Percentiles rank a stretch among this genome's conserved stretches.
phyloP scores from a whole-genome alignment of 2,113 vertebrate genomes.

The Elaphurus davidianus region DNA sequence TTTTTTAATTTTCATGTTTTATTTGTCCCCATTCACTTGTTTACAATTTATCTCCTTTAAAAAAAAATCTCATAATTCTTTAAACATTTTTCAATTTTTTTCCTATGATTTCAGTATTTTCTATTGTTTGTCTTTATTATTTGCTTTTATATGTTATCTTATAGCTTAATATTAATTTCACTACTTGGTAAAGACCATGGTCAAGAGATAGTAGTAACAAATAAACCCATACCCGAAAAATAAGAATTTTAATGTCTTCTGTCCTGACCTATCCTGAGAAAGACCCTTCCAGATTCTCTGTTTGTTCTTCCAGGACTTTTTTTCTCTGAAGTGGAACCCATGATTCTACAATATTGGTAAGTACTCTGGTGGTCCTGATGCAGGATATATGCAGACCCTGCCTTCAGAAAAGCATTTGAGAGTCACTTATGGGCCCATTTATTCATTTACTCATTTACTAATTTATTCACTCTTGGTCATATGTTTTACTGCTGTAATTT shows the following conservation, averaged over 20 bases:
- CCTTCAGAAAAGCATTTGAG: background rate
- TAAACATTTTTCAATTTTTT: background rate
- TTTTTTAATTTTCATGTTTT: background rate
- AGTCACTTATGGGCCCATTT: background rate
- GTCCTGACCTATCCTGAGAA: background rate
- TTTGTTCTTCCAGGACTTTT: background rate
- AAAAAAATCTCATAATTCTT: background rate
- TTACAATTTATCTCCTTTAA: background rate
- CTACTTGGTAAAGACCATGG: background rate
- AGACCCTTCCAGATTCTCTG: background rate
- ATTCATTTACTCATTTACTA: background rate
- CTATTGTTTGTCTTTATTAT: background rate
- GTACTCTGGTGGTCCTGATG: background rate
- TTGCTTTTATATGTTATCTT: background rate
- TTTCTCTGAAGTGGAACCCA: background rate
- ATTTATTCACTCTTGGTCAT: background rate
- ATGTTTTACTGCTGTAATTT: background rate
- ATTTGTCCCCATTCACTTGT: background rate
- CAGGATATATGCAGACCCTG: background rate
- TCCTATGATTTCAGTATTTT: background rate
- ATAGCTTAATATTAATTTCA: background rate
- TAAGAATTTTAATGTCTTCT: background rate
- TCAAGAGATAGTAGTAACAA: background rate
- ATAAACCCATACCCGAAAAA: background rate
- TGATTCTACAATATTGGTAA: background rate